Conservation (phyloP, 2,888 invertebrate genomes). For the Cheilosia impressa region DNA sequence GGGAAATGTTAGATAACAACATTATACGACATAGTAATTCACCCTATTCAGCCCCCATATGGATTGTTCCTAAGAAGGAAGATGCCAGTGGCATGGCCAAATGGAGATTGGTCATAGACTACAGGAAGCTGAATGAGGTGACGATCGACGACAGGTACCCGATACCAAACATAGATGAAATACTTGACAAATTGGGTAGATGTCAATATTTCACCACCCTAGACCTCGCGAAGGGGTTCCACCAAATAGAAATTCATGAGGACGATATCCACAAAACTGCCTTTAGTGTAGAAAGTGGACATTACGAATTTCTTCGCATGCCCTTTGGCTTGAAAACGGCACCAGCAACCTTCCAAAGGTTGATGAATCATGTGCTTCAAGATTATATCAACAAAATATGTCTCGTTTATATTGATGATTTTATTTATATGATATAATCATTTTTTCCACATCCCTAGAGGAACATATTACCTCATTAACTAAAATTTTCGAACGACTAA, state of each 20-base stretch:
- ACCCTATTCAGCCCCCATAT: constrained; percentile 69
- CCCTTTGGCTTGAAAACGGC: constrained; percentile 82
- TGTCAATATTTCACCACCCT: constrained; percentile 68
- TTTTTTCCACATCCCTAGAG: constrained; percentile 69
- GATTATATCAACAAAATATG: constrained; percentile 76
- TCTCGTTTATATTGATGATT: constrained; percentile 76
- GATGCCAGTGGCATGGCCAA: constrained; percentile 59
- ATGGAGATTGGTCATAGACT: too few relatives aligned
- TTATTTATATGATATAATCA: too few relatives aligned
- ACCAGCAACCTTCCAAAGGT: constrained; percentile 81
- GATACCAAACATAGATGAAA: constrained; percentile 67
- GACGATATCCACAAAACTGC: constrained; percentile 68
- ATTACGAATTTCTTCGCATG: constrained; percentile 76
- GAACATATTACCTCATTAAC: constrained; percentile 62
- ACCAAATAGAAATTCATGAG: constrained; percentile 69
- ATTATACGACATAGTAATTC: constrained; percentile 54
- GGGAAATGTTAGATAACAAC: constrained; percentile 61
- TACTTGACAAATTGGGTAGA: constrained; percentile 53
- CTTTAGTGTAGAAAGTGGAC: constrained; percentile 51
- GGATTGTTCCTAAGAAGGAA: constrained; percentile 66
- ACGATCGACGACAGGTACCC: constrained; percentile 73
- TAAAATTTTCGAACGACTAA: constrained; percentile 59
- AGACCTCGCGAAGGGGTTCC: constrained; percentile 69
- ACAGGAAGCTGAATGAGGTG: too few relatives aligned
- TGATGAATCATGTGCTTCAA: constrained; percentile 80